Percentiles rank a stretch among this genome's conserved stretches.
Conservation (phyloP, 2,888 invertebrate genomes). For the Nomada hirtipes region DNA sequence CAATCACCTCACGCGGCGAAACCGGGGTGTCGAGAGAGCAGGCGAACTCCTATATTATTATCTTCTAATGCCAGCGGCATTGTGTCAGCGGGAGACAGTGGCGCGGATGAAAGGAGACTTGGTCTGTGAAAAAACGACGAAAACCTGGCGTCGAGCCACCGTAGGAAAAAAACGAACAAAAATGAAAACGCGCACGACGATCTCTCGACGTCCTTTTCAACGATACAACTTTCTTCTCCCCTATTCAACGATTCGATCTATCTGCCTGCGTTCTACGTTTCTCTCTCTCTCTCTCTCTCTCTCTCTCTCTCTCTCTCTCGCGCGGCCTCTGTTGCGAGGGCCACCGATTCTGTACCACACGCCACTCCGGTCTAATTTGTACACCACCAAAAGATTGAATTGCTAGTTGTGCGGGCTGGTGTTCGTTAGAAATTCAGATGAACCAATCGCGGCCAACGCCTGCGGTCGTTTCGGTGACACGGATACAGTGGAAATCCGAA, state of each 20-base stretch:
- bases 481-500: too few species aligned
- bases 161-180: slow-evolving; percentile 21
- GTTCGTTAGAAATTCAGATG: slow-evolving; percentile 68
- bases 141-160: slow-evolving; percentile 11
- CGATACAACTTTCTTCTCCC: slow-evolving; percentile 23
- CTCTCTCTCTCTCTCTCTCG: too few species aligned
- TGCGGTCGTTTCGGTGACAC: too few species aligned
- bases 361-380: too few species aligned
- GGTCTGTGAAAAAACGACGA: slow-evolving; percentile 55
- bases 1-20: slow-evolving; percentile 46
- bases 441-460: slow-evolving; percentile 50
- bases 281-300: too few species aligned
- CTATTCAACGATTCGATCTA: slow-evolving; percentile 40
- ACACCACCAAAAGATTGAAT: slow-evolving; percentile 55
- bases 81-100: slow-evolving; percentile 54
- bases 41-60: slow-evolving; percentile 65
- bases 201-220: slow-evolving; percentile 56
- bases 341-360: too few species aligned
- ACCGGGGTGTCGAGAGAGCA: slow-evolving; percentile 45
- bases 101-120: slow-evolving; percentile 59
- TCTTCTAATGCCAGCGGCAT: slow-evolving; percentile 67
- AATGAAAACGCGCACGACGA: slow-evolving; percentile 46
- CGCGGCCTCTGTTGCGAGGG: too few species aligned
- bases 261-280: neutral
- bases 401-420: slow-evolving; percentile 42